A percentile compares a stretch with the other conserved stretches of the same genome.
phyloP scores from a whole-genome alignment of 2,797 vertebrate species.

The Eulemur coronatus region DNA sequence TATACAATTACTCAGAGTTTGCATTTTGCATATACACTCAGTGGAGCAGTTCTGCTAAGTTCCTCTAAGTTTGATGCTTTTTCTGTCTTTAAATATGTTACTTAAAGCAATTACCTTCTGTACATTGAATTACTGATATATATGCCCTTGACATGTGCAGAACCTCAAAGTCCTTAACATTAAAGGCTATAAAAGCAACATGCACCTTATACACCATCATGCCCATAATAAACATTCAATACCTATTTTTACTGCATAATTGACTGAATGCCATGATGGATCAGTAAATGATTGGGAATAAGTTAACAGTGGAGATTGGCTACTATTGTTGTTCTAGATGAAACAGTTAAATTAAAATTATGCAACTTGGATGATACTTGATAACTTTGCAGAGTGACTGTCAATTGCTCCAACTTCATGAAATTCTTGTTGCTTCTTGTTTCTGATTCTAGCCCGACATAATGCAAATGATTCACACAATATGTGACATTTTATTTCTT shows the following conservation, averaged over 20 bases:
- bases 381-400: not conserved
- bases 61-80: not conserved
- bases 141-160: not conserved
- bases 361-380: not conserved
- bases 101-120: not conserved
- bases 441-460: not conserved
- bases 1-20: not conserved
- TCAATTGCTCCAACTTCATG: not conserved
- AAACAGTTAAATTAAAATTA: slow-evolving; percentile 23
- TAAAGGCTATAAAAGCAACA: not conserved
- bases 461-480: not conserved
- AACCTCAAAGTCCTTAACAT: not conserved
- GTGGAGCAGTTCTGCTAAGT: not conserved
- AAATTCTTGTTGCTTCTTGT: not conserved
- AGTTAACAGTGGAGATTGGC: not conserved
- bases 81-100: not conserved
- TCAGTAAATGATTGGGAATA: not conserved
- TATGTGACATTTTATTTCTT: slow-evolving; percentile 24
- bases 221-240: not conserved
- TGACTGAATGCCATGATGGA: not conserved
- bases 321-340: slow-evolving; percentile 12
- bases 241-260: not conserved
- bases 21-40: not conserved
- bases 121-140: not conserved
- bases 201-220: not conserved